Conservation (phyloP, 2,888 invertebrate genomes). For the Microdon myrmicae region DNA sequence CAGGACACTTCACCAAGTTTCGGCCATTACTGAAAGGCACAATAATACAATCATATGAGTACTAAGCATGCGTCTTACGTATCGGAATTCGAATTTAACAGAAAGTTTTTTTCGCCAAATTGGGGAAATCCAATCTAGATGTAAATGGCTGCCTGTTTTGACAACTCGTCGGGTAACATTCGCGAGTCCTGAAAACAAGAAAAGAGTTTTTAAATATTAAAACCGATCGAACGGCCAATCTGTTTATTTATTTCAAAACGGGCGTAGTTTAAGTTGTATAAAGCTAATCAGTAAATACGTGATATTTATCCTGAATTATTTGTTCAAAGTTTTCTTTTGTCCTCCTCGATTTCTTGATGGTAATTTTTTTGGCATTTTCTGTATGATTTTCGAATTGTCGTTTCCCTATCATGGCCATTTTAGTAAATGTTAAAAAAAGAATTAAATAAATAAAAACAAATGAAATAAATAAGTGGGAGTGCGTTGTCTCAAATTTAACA, state of each 20-base stretch:
- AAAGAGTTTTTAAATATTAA: slow-evolving; percentile 17
- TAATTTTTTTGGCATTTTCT: slow-evolving; percentile 11
- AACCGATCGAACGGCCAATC: slow-evolving; percentile 23
- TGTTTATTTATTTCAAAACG: slow-evolving; percentile 47
- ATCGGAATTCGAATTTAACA: slow-evolving; percentile 44
- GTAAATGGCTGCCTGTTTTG: slow-evolving; percentile 57
- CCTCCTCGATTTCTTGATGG: slow-evolving; percentile 1
- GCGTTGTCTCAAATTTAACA: no score
- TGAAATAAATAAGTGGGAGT: no score
- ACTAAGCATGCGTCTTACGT: slow-evolving; percentile 45
- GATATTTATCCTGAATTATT: slow-evolving; percentile 17
- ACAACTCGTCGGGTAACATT: slow-evolving; percentile 54
- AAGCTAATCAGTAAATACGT: slow-evolving; percentile 16
- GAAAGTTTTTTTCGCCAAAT: slow-evolving; percentile 39
- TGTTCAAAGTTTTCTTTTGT: slow-evolving; percentile 6
- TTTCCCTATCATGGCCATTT: slow-evolving; percentile 17
- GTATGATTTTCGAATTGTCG: slow-evolving; percentile 30
- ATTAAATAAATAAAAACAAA: slow-evolving; percentile 8
- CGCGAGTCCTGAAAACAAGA: slow-evolving; percentile 44
- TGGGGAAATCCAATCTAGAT: slow-evolving; percentile 46
- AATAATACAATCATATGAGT: slow-evolving; percentile 50
- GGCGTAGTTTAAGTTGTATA: slow-evolving; percentile 35
- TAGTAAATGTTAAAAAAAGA: slow-evolving; percentile 17
- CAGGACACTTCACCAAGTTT: slow-evolving; percentile 30
- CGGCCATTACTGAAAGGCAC: slow-evolving; percentile 39